Evolutionary conservation across 2,888 invertebrate species (phyloP).

Genomic region (Dicycla oo): DNA sequence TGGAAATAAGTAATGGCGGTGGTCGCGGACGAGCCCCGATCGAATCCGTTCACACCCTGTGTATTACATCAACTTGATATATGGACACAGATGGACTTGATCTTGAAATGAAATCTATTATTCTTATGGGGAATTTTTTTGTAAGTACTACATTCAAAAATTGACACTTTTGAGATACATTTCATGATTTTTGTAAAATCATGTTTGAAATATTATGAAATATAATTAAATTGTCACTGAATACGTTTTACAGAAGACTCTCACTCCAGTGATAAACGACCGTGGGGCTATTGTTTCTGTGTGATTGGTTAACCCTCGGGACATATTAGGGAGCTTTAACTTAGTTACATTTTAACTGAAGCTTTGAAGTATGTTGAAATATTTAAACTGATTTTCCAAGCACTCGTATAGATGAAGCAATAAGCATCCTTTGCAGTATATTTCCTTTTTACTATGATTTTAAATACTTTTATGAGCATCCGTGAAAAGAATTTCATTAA

Average conservation of each 20-base stretch:
- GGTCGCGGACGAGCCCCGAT: slow-evolving; percentile 47
- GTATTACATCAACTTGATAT: slow-evolving; percentile 21
- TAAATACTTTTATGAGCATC: slow-evolving; percentile 8
- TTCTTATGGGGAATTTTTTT: neutral
- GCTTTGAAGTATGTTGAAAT: slow-evolving; percentile 10
- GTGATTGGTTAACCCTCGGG: slow-evolving; percentile 31
- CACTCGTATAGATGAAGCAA: slow-evolving; percentile 1
- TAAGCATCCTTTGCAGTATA: slow-evolving; percentile 4
- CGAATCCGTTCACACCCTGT: slow-evolving; percentile 48
- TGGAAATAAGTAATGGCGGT: slow-evolving; percentile 58
- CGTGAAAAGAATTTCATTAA: slow-evolving; percentile 10
- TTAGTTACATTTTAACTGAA: slow-evolving; percentile 29
- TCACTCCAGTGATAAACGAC: slow-evolving; percentile 13
- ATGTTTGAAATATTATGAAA: neutral
- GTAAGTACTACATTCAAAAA: neutral
- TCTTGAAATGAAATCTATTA: slow-evolving; percentile 46
- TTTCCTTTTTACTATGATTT: slow-evolving; percentile 1
- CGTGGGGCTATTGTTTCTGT: slow-evolving; percentile 33
- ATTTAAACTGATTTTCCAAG: neutral
- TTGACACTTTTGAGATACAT: neutral
- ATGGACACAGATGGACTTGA: slow-evolving; percentile 33
- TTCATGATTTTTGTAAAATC: neutral
- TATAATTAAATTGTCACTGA: slow-evolving; percentile 18
- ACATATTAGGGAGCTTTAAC: slow-evolving; percentile 1
- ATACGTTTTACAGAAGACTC: slow-evolving; percentile 32